Evolutionary conservation across 2,113 vertebrate genomes (phyloP).

Genomic region (Amphiprion ocellaris): DNA sequence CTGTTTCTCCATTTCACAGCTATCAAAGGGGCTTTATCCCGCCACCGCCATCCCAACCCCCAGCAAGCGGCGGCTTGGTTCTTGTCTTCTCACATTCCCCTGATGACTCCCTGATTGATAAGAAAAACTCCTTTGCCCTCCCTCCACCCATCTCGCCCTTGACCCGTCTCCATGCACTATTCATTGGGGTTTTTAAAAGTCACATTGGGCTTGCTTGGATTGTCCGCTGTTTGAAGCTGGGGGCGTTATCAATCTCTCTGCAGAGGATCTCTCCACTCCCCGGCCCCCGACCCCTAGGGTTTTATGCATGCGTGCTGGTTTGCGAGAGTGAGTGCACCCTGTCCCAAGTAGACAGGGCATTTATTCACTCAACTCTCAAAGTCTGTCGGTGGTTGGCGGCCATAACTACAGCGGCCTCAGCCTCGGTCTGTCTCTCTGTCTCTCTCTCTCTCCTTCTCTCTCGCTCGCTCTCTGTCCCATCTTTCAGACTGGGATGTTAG

Average conservation of each 20-base stretch:
- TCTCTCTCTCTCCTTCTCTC: neutral
- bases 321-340: conserved; percentile 82
- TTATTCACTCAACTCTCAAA: conserved; percentile 82
- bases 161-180: conserved; percentile 82
- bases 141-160: conserved; percentile 74
- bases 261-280: conserved; percentile 70
- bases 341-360: conserved; percentile 81
- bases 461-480: conserved; percentile 56
- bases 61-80: conserved; percentile 50
- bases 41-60: conserved; percentile 10
- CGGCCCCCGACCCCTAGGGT: conserved; percentile 69
- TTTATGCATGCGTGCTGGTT: conserved; percentile 82
- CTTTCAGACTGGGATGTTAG: conserved; percentile 71
- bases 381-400: conserved; percentile 74
- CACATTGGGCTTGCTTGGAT: conserved; percentile 79
- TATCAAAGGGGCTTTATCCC: conserved; percentile 72
- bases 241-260: conserved; percentile 81
- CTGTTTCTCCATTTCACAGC: conserved; percentile 76
- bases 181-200: conserved; percentile 81
- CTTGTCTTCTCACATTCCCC: conserved; percentile 76
- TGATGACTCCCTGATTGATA: conserved; percentile 81
- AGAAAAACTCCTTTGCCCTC: conserved; percentile 75
- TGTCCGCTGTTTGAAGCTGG: conserved; percentile 76
- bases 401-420: conserved; percentile 63
- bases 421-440: conserved; percentile 67